Evolutionary conservation across 1,140 invertebrate genomes (phyloP).

Genomic region (Scylla paramamosain): DNA sequence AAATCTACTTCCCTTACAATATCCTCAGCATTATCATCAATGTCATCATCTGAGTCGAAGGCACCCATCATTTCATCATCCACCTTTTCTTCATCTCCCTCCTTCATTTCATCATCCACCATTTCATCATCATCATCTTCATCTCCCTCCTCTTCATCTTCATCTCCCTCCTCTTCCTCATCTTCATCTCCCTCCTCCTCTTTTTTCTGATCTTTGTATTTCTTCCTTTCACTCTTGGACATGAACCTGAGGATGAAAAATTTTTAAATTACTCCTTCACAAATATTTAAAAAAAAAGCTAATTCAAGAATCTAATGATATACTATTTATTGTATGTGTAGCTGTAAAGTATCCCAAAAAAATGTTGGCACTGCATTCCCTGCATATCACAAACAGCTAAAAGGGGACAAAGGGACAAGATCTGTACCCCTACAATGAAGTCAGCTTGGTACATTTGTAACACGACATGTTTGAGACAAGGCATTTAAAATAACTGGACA

Average conservation of each 20-base stretch:
- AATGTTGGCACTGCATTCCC: not conserved
- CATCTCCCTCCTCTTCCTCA: not conserved
- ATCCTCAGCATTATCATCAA: not conserved
- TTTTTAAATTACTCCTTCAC: not conserved
- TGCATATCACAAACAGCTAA: not conserved
- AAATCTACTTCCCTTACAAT: conserved; percentile 6
- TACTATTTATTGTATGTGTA: not conserved
- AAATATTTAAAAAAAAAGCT: not conserved
- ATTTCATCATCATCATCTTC: not conserved
- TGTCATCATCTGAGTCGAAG: not conserved
- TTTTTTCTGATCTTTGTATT: not conserved
- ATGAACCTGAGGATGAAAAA: conserved; percentile 34
- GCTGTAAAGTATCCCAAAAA: not conserved
- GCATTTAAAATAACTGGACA: no score
- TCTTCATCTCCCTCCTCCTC: not conserved
- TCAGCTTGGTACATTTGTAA: no score
- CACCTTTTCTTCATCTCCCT: not conserved
- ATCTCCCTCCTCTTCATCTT: not conserved
- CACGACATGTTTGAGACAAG: no score
- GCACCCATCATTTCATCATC: not conserved
- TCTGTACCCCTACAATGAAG: no score
- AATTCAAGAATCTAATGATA: not conserved
- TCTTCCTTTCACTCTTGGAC: conserved; percentile 22
- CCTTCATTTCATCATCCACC: not conserved
- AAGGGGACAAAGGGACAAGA: no score